phyloP scores from a whole-genome alignment of 1,140 invertebrate genomes.

The Drosophila punjabiensis region DNA sequence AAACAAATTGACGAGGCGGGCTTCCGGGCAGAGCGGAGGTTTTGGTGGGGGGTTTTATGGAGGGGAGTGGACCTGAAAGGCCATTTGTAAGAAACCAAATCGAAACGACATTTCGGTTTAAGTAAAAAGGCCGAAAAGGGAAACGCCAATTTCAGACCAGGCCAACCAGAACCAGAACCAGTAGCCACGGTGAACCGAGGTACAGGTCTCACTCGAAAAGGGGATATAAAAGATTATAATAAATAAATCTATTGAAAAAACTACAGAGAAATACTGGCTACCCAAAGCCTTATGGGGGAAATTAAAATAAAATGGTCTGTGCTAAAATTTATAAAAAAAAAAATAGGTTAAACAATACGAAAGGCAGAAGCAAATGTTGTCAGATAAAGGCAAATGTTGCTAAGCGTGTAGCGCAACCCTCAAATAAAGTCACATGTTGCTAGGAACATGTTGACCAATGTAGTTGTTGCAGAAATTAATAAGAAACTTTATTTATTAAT shows the following conservation, averaged over 20 bases:
- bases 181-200: slow-evolving; percentile 7
- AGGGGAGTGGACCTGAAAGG: slow-evolving; percentile 32
- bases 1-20: slow-evolving; percentile 48
- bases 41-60: background rate
- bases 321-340: background rate
- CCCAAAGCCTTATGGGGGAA: background rate
- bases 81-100: slow-evolving; percentile 66
- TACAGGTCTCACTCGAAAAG: background rate
- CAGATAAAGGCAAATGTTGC: background rate
- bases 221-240: background rate
- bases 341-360: background rate
- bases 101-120: slow-evolving; percentile 72
- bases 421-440: background rate
- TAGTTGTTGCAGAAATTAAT: too few relatives aligned
- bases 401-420: background rate
- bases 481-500: background rate
- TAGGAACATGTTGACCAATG: background rate
- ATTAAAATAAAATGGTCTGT: too few relatives aligned
- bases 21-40: background rate
- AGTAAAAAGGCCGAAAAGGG: slow-evolving; percentile 56
- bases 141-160: slow-evolving; percentile 46
- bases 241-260: background rate
- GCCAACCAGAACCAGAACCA: slow-evolving; percentile 32
- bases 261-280: background rate
- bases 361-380: background rate